Evolutionary conservation across 2,888 invertebrate genomes (phyloP).

Genomic region (Drosophila sordidapex): DNA sequence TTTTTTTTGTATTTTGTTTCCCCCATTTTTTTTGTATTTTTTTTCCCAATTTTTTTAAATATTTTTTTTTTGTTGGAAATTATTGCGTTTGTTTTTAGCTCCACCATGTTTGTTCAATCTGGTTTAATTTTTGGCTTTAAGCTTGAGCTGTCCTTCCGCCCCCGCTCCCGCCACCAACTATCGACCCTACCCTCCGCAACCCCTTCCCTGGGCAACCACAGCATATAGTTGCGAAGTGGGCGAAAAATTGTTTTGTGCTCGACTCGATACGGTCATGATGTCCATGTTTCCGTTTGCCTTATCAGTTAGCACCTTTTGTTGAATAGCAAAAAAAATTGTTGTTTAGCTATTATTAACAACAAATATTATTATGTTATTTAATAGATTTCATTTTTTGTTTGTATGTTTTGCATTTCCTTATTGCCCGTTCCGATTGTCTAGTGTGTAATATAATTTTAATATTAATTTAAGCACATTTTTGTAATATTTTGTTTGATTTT

Average conservation of each 20-base stretch:
- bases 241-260: constrained; percentile 22
- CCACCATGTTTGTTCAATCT: constrained; percentile 22
- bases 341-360: constrained; percentile 42
- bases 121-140: constrained; percentile 7
- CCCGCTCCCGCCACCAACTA: not conserved
- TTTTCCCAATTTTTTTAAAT: not conserved
- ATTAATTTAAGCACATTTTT: constrained; percentile 48
- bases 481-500: constrained; percentile 44
- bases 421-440: constrained; percentile 51
- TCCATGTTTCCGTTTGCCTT: constrained; percentile 42
- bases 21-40: no score
- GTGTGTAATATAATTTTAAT: constrained; percentile 46
- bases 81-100: not conserved
- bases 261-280: constrained; percentile 12
- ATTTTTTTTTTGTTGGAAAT: not conserved
- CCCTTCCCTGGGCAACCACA: not conserved
- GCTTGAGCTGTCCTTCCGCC: not conserved
- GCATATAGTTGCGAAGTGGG: not conserved
- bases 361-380: constrained; percentile 31
- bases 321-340: constrained; percentile 43
- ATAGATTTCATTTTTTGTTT: constrained; percentile 23
- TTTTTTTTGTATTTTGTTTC: not conserved
- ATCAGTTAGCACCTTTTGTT: constrained; percentile 52
- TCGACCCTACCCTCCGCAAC: not conserved
- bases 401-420: constrained; percentile 9